phyloP scores from a whole-genome alignment of 2,113 vertebrate species.

The Amazona vittata region DNA sequence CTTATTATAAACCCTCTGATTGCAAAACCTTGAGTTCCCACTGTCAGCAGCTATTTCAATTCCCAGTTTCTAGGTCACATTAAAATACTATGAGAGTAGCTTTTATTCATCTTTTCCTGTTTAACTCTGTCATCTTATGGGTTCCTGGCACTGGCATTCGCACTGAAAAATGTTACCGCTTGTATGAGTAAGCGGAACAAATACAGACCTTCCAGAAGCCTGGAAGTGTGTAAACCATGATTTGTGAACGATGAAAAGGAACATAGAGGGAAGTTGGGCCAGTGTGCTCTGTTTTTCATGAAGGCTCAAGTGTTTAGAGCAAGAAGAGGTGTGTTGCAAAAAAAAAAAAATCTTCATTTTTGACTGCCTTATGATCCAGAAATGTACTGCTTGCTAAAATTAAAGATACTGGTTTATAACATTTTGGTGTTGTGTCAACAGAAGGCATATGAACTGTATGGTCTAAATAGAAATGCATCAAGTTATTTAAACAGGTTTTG shows the following conservation, averaged over 20 bases:
- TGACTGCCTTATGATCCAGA: background rate
- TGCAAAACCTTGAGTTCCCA: constrained; percentile 12
- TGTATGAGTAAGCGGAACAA: background rate
- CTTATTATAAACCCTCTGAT: background rate
- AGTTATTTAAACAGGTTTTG: background rate
- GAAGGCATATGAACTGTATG: background rate
- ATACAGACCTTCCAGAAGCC: constrained; percentile 9
- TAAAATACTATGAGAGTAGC: constrained; percentile 3
- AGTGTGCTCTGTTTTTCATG: background rate
- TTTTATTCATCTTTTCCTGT: constrained; percentile 13
- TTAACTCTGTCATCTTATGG: background rate
- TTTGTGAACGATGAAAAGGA: background rate
- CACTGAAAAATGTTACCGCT: background rate
- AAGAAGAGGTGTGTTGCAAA: background rate
- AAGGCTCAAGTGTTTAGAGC: background rate
- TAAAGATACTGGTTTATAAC: background rate
- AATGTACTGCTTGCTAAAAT: background rate
- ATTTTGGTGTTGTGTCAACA: background rate
- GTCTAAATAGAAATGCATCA: background rate
- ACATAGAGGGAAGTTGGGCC: background rate
- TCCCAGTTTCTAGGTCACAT: constrained; percentile 50
- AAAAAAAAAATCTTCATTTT: background rate
- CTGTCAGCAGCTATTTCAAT: background rate
- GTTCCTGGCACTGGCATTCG: background rate
- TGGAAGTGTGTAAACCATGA: background rate